phyloP scores from a whole-genome alignment of 1,140 invertebrate genomes.

The Drosophila fuyamai region DNA sequence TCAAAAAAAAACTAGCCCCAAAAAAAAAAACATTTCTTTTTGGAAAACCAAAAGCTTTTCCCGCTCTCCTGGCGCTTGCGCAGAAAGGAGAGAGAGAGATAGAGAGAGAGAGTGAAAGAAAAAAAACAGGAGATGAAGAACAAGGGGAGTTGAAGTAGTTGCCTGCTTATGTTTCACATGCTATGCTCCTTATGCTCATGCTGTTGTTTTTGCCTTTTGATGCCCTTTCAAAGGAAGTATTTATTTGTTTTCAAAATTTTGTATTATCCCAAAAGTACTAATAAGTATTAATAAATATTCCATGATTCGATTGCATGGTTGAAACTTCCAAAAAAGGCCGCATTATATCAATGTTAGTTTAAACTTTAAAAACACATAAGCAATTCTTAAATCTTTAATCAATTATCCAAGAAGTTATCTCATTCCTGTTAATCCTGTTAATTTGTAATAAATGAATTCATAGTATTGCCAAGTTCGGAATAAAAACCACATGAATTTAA shows the following conservation, averaged over 20 bases:
- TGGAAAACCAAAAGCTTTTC: constrained; percentile 38
- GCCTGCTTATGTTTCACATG: constrained; percentile 68
- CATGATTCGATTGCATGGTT: too few species aligned
- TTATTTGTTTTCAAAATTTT: background rate
- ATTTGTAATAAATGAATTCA: too few species aligned
- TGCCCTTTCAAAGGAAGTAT: background rate
- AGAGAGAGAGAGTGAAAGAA: background rate
- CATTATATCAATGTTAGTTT: too few species aligned
- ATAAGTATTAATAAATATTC: too few species aligned
- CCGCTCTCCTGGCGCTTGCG: constrained; percentile 36
- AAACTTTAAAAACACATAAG: too few species aligned
- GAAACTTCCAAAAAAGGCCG: too few species aligned
- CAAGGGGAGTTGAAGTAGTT: constrained; percentile 7
- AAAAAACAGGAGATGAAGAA: background rate
- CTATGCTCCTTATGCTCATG: constrained; percentile 47
- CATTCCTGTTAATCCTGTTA: too few species aligned
- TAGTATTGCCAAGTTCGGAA: too few species aligned
- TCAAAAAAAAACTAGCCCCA: constrained; percentile 17
- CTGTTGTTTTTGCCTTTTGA: constrained; percentile 7
- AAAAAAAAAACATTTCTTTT: constrained; percentile 12
- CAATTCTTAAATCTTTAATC: too few species aligned
- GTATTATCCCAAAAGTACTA: too few species aligned
- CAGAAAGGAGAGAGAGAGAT: constrained; percentile 1
- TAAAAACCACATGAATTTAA: too few species aligned
- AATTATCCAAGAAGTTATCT: too few species aligned